Base-by-base conservation (phyloP, 2,797 vertebrate species). In the Artibeus lituratus region DNA sequence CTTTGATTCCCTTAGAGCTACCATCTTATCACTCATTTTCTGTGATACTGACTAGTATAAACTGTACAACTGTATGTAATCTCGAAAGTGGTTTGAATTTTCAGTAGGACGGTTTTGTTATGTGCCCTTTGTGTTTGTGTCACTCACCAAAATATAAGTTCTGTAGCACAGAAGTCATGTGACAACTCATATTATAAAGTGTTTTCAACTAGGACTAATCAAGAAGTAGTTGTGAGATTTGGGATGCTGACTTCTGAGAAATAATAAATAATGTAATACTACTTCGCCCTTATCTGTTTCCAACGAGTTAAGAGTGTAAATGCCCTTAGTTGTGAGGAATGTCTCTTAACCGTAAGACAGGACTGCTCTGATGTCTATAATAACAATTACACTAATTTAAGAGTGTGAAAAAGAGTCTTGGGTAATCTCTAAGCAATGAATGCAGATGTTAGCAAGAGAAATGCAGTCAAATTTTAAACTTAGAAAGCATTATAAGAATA, bases 351-450 rank as follows among this genome's bases (percentile, higher is more conserved):
- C 93, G 80, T 74, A 92, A 87, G 85, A 39, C 57, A 81, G 39
- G 42, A 82, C 76, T 95, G 92, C 95, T 95, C 93, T 90, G 90
- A 92, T 93, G 51, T 57, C 78, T 89, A 3, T 73, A 88, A 86
- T 83, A 76, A 69, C 62, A 93, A 67, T 88, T 97, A 91, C 35
- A 95, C 19, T 94, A 82, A 88, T 88, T 87, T 85, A 81, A 94
- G 53, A 21, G 49, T 74, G 24, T 94, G 91, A 83, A 65, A 53
- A 81, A 62, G 35, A 93, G 86, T 91, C 89, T 94, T 69, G 47
- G 74, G 47, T 10, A 86, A 94, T 94, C 70, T 53, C 80, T 91
- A 80, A 62, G 51, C 78, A 95, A 70, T 18, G 81, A 81, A 59
- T 65, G 24, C 39, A 93, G 65, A 84, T 67, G 21, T 90, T 77